These are phyloP conservation scores for Leuciscus waleckii DNA, from an alignment of 2,797 vertebrate genomes.

Conservation along the genomic window DNA sequence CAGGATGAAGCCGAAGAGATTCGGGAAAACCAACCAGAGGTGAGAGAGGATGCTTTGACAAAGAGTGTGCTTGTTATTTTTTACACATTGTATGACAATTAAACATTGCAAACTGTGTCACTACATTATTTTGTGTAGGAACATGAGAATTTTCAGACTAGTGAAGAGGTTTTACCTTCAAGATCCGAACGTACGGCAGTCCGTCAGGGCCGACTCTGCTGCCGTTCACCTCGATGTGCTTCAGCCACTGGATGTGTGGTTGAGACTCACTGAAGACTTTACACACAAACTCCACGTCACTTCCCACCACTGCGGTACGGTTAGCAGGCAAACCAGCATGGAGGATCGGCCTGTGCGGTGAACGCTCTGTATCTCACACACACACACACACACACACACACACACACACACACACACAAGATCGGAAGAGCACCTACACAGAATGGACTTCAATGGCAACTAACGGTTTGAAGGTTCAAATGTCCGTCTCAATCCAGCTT, in stretches of 20 bases:
- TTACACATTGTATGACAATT: neutral
- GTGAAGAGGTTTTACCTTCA: constrained; percentile 84
- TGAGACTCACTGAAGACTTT: constrained; percentile 98
- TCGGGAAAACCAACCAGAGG: constrained; percentile 81
- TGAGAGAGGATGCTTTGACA: constrained; percentile 55
- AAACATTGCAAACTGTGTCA: neutral
- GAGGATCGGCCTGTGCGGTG: constrained; percentile 93
- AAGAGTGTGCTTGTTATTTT: neutral
- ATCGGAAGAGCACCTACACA: too few relatives aligned
- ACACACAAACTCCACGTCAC: constrained; percentile 95
- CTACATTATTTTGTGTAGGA: neutral
- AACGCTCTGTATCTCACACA: constrained; percentile 80
- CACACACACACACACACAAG: too few relatives aligned
- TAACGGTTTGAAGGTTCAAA: too few relatives aligned
- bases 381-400: neutral
- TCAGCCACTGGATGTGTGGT: constrained; percentile 98
- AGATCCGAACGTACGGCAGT: constrained; percentile 88
- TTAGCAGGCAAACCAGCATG: constrained; percentile 97
- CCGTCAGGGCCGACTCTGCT: constrained; percentile 88
- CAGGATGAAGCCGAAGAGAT: constrained; percentile 75
- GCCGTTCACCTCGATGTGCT: constrained; percentile 95
- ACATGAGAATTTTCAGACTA: neutral
- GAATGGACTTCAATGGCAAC: too few relatives aligned
- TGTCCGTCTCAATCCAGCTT: too few relatives aligned
- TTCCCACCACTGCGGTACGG: constrained; percentile 90